Conservation (phyloP, 1,140 invertebrate species). For the Thrips palmi region DNA sequence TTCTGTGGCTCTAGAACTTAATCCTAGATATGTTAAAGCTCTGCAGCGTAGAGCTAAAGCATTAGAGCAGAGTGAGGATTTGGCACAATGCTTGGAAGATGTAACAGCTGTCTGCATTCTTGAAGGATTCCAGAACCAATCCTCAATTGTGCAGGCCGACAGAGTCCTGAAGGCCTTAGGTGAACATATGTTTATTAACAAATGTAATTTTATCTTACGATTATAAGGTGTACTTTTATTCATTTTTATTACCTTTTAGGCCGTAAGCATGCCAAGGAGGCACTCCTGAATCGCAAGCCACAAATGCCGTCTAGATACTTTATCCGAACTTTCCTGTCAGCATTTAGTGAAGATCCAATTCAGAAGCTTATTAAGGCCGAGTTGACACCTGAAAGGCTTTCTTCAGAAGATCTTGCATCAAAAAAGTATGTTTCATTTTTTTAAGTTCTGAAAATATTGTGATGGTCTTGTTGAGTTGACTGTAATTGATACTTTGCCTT, state of each 20-base stretch:
- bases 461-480: slow-evolving; percentile 5
- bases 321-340: slow-evolving; percentile 64
- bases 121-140: slow-evolving; percentile 69
- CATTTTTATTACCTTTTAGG: slow-evolving; percentile 25
- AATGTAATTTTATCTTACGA: slow-evolving; percentile 16
- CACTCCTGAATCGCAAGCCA: slow-evolving; percentile 43
- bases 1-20: slow-evolving; percentile 62
- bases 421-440: neutral
- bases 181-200: slow-evolving; percentile 22
- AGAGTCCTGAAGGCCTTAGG: slow-evolving; percentile 61
- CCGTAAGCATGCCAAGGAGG: slow-evolving; percentile 46
- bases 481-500: slow-evolving; percentile 1
- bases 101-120: slow-evolving; percentile 79
- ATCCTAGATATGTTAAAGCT: slow-evolving; percentile 80
- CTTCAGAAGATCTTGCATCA: slow-evolving; percentile 15
- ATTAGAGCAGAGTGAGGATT: slow-evolving; percentile 55
- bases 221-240: slow-evolving; percentile 4
- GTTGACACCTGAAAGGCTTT: slow-evolving; percentile 14
- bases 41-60: slow-evolving; percentile 66
- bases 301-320: slow-evolving; percentile 66
- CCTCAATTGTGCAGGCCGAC: slow-evolving; percentile 62
- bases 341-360: slow-evolving; percentile 71
- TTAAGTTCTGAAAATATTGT: slow-evolving; percentile 6
- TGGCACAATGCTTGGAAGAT: slow-evolving; percentile 71
- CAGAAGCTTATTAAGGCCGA: slow-evolving; percentile 18